Evolutionary conservation across 2,113 vertebrate species (phyloP).

Genomic region (human): GRCh38 chr7:155199501-155200000

Average conservation of each 20-base stretch:
- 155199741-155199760: not conserved
- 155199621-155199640: accelerated
- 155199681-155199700: accelerated
- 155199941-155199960: no score
- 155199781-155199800: accelerated
- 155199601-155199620: accelerated
- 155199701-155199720: not conserved
- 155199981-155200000: not conserved
- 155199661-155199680: accelerated
- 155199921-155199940: accelerated
- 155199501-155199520: not conserved
- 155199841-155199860: not conserved
- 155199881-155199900: accelerated
- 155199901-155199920: accelerated
- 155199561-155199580: accelerated
- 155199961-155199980: not conserved
- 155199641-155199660: accelerated
- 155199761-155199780: not conserved
- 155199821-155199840: accelerated
- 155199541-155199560: not conserved
- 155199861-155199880: not conserved
- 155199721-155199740: not conserved
- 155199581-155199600: accelerated
- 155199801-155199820: accelerated
- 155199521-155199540: not conserved